Evolutionary conservation across 1,140 invertebrate genomes (phyloP), one percentile per base, ranked within the genome.

Genomic region (Heliconius eleuchia): DNA sequence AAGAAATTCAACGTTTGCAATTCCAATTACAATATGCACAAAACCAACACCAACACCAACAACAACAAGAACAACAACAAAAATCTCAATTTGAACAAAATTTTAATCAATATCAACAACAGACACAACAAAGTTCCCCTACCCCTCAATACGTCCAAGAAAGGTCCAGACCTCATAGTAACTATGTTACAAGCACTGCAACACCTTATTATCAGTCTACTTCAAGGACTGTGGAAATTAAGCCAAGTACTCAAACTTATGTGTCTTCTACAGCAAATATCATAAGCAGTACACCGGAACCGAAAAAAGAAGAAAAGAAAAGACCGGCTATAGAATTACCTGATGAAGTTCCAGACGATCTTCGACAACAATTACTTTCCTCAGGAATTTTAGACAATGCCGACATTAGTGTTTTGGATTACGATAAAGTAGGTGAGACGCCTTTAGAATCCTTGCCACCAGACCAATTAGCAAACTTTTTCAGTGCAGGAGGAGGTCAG

Each of bases 341-440:
- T 11, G 97, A 97, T 88, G 97, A 98, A 95, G 97, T 98, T 9
- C 98, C 98, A 2, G 97, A 98, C 76, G 97, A 98, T 89, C 95
- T 98, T 52, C 95, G 97, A 72, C 95, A 98, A 88, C 97, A 98
- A 86, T 93, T 98, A 0, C 87, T 98, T n/a, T 97, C 97, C 66
- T 98, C 97, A 0, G 98, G 98, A 57, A 98, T 98, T 81, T 94
- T 98, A 60, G 97, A 97, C 81, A 98, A 98, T 86, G 97, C 97
- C 37, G 97, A 98, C 85, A 98, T 98, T 76, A 98, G 97, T 81
- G 96, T 98, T 37, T 92, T 98, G 50, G 97, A 98, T 91, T 98
- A 98, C 82, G 97, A 98, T 87, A 98, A 98, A 95, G 96, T 98
- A 50, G 97, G 97, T n/a, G 97, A 98, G 85, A 98, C 97, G 78